Base-by-base conservation (phyloP, 2,113 vertebrate genomes). In the Pyxicephalus adspersus region DNA sequence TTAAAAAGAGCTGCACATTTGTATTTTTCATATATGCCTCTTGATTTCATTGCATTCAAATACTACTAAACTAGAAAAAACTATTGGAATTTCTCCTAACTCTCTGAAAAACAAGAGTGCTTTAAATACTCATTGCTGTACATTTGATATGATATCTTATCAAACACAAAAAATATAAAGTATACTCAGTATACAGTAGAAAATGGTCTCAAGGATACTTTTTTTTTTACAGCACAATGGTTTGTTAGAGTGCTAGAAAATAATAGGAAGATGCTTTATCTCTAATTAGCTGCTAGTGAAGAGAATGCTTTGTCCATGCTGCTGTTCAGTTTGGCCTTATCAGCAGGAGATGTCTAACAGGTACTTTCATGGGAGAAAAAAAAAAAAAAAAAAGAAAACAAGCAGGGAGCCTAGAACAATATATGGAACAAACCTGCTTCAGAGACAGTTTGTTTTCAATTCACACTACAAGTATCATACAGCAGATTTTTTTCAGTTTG, bases 281-380 rank as follows among this genome's bases (percentile, higher is more conserved):
- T 74, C 71, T 74, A 74, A 74, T 74, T 74, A 74, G 71, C 20
- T 23, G 71, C 60, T 74, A 20, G 13, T 23, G 54, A 54, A 34
- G 23, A 60, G 29, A 74, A 31, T 23, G 4, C 20, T 55, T 74
- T 74, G 54, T 70, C 67, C 58, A 60, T n/a, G 54, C 29, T 31
- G 16, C 29, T 60, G 71, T 31, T 74, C 54, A 38, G 71, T 54
- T 31, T 74, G 71, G 28, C 54, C 3, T 29, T 1, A 74, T 74
- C 71, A 74, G 71, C 71, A 57, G 71, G 71, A 22, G 58, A 60
- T 20, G 4, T 28, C 71, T 74, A n/a, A 60, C 54, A 54, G 57
- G 71, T 31, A 55, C 71, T 60, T 54, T 60, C 71, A 74, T 25
- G 29, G 29, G 15, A 38, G 38, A 74, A 29, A 9, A 38, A 45